phyloP scores from a whole-genome alignment of 2,797 vertebrate genomes.

The Betta splendens region DNA sequence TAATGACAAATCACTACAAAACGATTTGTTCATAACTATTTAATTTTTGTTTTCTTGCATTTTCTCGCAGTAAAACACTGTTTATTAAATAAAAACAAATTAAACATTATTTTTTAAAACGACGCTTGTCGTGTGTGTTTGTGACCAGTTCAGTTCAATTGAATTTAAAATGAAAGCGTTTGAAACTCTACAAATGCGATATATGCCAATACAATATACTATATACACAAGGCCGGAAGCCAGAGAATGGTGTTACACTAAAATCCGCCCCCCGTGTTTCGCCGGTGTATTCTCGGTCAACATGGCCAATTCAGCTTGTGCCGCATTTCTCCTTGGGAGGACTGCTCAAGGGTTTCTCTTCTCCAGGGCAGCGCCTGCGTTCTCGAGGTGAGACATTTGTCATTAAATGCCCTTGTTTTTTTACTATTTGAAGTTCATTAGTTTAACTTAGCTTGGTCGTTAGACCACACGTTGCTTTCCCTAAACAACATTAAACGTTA shows the following conservation, averaged over 20 bases:
- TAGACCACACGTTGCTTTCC: background rate
- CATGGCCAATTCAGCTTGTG: conserved; percentile 64
- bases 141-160: too few relatives aligned
- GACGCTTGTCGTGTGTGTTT: too few relatives aligned
- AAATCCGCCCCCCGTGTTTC: conserved; percentile 39
- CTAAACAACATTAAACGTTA: too few relatives aligned
- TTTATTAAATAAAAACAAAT: too few relatives aligned
- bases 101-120: too few relatives aligned
- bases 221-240: conserved; percentile 49
- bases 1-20: too few relatives aligned
- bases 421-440: background rate
- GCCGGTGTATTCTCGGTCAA: conserved; percentile 16
- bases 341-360: conserved; percentile 43
- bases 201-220: too few relatives aligned
- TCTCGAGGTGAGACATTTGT: conserved; percentile 58
- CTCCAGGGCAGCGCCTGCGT: conserved; percentile 25
- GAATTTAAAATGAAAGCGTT: too few relatives aligned
- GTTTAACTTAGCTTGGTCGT: background rate
- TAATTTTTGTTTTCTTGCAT: too few relatives aligned
- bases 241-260: conserved; percentile 41
- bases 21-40: too few relatives aligned
- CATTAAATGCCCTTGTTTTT: background rate
- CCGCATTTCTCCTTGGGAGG: conserved; percentile 62
- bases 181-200: too few relatives aligned
- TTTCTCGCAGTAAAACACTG: too few relatives aligned